phyloP scores from a whole-genome alignment of 2,113 vertebrate species.

The Rhea americana region DNA sequence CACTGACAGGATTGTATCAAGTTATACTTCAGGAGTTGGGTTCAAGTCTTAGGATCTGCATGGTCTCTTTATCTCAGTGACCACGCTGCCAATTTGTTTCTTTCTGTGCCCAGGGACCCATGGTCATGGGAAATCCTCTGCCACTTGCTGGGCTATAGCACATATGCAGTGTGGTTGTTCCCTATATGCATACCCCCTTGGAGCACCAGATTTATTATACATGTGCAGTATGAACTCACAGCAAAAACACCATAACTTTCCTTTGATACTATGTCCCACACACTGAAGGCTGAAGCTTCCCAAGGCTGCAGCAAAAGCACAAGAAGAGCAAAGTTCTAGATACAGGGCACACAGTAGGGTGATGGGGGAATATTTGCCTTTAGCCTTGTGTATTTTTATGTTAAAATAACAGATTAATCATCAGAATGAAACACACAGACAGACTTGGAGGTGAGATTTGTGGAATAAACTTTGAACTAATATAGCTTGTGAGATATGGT shows the following conservation, averaged over 20 bases:
- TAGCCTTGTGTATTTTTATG: not conserved
- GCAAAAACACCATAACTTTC: not conserved
- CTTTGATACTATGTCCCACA: not conserved
- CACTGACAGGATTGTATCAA: not conserved
- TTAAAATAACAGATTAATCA: not conserved
- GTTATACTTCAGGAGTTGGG: not conserved
- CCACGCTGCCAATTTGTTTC: not conserved
- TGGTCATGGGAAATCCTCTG: not conserved
- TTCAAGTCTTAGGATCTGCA: not conserved
- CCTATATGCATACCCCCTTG: not conserved
- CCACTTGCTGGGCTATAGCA: not conserved
- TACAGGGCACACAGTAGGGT: not conserved
- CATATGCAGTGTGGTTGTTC: fast-evolving
- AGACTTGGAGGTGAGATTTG: not conserved
- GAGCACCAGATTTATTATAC: not conserved
- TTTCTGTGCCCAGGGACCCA: not conserved
- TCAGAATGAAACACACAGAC: not conserved
- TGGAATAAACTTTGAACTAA: not conserved
- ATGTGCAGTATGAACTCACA: not conserved
- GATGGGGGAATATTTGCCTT: not conserved
- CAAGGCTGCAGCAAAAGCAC: not conserved
- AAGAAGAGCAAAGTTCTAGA: not conserved
- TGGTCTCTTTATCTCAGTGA: not conserved
- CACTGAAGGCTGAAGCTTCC: not conserved
- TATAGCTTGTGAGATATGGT: not conserved